Evolutionary conservation across 2,888 invertebrate genomes (phyloP).

Genomic region (Altica lythri): DNA sequence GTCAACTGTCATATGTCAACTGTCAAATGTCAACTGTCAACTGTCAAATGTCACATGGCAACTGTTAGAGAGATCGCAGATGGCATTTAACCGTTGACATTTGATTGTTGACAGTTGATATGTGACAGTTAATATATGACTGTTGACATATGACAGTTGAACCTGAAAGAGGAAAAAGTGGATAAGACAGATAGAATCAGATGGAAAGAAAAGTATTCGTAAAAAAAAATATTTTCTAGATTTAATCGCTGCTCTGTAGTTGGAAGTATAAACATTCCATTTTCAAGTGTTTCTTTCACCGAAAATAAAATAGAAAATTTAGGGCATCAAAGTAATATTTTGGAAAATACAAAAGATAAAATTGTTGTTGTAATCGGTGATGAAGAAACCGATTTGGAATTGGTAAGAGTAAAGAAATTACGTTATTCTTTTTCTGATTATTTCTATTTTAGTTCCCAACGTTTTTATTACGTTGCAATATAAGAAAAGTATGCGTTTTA

Average conservation of each 20-base stretch:
- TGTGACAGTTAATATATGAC: too few species aligned
- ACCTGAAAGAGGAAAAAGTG: too few species aligned
- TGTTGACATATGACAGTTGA: too few species aligned
- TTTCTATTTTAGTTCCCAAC: slow-evolving; percentile 76
- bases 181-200: too few species aligned
- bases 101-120: too few species aligned
- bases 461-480: slow-evolving; percentile 77
- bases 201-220: too few species aligned
- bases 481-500: slow-evolving; percentile 80
- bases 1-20: too few species aligned
- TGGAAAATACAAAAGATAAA: slow-evolving; percentile 67
- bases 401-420: slow-evolving; percentile 60
- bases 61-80: too few species aligned
- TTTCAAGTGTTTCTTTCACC: slow-evolving; percentile 75
- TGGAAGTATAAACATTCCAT: slow-evolving; percentile 87
- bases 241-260: slow-evolving; percentile 79
- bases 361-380: slow-evolving; percentile 79
- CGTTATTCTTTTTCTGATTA: slow-evolving; percentile 2
- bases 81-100: too few species aligned
- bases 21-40: too few species aligned
- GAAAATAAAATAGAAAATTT: slow-evolving; percentile 72
- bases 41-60: too few species aligned
- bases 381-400: slow-evolving; percentile 76
- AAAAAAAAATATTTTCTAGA: too few species aligned
- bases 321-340: slow-evolving; percentile 66